Evolutionary conservation across 2,888 invertebrate genomes (phyloP).

Genomic region (Drosophila robusta): DNA sequence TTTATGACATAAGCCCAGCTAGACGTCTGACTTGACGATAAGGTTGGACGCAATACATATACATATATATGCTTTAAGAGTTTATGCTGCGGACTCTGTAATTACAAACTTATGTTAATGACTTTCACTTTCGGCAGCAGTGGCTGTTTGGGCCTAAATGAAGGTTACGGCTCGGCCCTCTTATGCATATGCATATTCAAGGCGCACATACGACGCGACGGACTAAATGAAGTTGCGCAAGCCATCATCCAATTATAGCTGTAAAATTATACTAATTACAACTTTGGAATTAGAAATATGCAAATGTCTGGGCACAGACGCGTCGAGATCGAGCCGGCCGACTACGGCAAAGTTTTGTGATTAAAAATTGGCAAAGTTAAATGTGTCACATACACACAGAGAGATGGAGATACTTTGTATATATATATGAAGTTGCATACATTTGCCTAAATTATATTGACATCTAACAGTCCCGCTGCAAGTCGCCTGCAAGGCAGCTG

Average conservation of each 20-base stretch:
- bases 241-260: constrained; percentile 80
- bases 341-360: constrained; percentile 66
- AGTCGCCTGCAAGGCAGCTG: constrained; percentile 70
- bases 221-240: constrained; percentile 71
- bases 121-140: constrained; percentile 63
- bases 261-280: constrained; percentile 80
- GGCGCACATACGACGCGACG: constrained; percentile 38
- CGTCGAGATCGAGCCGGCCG: constrained; percentile 24
- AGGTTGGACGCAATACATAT: constrained; percentile 11
- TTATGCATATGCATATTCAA: constrained; percentile 40
- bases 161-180: constrained; percentile 65
- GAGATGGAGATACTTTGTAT: not conserved
- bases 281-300: constrained; percentile 81
- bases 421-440: constrained; percentile 60
- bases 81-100: constrained; percentile 38
- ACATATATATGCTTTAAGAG: not conserved
- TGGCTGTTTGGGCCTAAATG: constrained; percentile 28
- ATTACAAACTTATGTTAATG: constrained; percentile 72
- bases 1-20: constrained; percentile 27
- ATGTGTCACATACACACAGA: constrained; percentile 35
- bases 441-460: constrained; percentile 79
- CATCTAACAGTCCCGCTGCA: constrained; percentile 60
- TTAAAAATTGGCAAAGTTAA: constrained; percentile 72
- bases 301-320: constrained; percentile 56
- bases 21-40: constrained; percentile 35